These are phyloP conservation scores for Drosophila cognata DNA, from an alignment of 2,888 invertebrate genomes.

Conservation along the genomic window DNA sequence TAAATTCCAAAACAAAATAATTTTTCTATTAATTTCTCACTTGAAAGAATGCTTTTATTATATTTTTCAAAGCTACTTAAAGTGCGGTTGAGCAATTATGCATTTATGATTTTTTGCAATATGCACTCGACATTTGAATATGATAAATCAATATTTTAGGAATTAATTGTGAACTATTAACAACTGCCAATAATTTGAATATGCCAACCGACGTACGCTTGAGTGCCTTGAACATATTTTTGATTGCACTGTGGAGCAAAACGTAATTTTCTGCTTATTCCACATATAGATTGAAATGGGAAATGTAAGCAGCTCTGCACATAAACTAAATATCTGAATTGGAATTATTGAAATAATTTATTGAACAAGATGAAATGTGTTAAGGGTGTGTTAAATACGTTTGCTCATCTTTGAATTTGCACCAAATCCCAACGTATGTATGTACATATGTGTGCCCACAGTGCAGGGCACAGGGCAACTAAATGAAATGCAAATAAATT, in stretches of 20 bases:
- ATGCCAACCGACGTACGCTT: neutral
- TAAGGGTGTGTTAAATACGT: neutral
- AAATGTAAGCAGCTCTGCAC: too few relatives aligned
- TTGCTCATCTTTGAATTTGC: neutral
- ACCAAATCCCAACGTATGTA: neutral
- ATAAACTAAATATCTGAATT: too few relatives aligned
- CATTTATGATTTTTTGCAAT: neutral
- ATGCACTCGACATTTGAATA: neutral
- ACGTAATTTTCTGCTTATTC: too few relatives aligned
- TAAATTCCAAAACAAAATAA: neutral
- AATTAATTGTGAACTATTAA: conserved; percentile 18
- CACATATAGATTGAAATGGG: too few relatives aligned
- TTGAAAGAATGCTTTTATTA: neutral
- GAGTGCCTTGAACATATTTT: neutral
- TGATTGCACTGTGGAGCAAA: neutral
- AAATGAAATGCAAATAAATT: conserved; percentile 56
- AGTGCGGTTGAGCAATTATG: neutral
- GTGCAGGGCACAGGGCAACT: conserved; percentile 8
- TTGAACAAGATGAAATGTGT: neutral
- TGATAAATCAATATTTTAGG: conserved; percentile 1
- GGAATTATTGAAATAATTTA: neutral
- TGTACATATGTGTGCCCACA: neutral
- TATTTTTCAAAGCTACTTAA: neutral
- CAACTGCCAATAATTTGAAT: conserved; percentile 3
- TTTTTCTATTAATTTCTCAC: neutral